Evolutionary conservation across 2,888 invertebrate species (phyloP).

Genomic region (Drosophila cracens): DNA sequence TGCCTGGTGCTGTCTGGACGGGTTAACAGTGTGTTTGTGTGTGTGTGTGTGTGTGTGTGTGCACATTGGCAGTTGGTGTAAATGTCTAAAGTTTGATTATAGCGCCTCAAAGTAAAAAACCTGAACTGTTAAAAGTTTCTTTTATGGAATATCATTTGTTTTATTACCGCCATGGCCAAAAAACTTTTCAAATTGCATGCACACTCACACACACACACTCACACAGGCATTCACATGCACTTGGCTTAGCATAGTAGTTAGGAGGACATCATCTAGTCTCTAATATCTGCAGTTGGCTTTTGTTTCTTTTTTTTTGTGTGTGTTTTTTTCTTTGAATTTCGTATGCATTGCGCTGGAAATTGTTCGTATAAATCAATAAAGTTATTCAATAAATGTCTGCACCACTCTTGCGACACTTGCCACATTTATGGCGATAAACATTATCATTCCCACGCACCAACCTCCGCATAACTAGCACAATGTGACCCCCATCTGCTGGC

Average conservation of each 20-base stretch:
- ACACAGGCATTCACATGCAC: conserved; percentile 15
- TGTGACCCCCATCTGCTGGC: neutral
- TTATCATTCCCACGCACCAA: conserved; percentile 19
- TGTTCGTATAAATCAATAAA: conserved; percentile 70
- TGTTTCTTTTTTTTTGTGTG: neutral
- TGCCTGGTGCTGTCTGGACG: neutral
- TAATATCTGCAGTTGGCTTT: conserved; percentile 12
- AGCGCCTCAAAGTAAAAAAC: conserved; percentile 48
- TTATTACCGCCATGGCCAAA: conserved; percentile 66
- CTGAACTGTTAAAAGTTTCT: conserved; percentile 68
- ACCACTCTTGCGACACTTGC: conserved; percentile 54
- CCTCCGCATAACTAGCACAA: neutral
- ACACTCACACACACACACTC: conserved; percentile 33
- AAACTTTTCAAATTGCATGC: conserved; percentile 72
- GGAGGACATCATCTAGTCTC: conserved; percentile 27
- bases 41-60: conserved; percentile 1
- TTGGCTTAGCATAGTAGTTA: conserved; percentile 8
- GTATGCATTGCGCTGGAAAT: conserved; percentile 50
- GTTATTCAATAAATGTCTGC: conserved; percentile 70
- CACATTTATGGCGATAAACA: conserved; percentile 77
- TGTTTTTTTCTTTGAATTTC: conserved; percentile 12
- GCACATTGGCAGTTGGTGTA: conserved; percentile 62
- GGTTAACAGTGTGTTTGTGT: neutral
- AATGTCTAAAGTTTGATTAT: conserved; percentile 75
- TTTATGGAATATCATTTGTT: conserved; percentile 74